Percentiles rank a stretch among this genome's conserved stretches.
Evolutionary conservation across 2,113 vertebrate genomes (phyloP).

Genomic region (Terrapene triunguis): DNA sequence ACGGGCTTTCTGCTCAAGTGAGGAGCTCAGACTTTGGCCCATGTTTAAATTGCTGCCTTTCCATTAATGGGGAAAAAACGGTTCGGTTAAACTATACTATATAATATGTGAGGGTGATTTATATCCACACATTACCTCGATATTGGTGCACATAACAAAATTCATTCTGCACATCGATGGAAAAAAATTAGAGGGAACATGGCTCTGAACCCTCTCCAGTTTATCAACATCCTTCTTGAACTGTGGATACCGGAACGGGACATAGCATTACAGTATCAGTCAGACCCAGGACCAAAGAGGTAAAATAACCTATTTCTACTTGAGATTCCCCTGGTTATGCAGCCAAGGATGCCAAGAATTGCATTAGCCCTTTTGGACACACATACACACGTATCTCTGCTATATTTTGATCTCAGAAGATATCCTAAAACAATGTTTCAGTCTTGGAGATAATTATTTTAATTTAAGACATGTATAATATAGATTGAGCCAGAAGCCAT

Average conservation of each 20-base stretch:
- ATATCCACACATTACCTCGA: too few species aligned
- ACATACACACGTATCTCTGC: rapidly evolving
- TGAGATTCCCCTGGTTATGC: background rate
- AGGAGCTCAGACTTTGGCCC: background rate
- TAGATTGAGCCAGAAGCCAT: background rate
- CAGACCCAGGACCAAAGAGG: background rate
- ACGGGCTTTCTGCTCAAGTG: too few species aligned
- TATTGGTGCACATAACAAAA: too few species aligned
- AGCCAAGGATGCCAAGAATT: background rate
- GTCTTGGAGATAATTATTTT: background rate
- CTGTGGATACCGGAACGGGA: background rate
- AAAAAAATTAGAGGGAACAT: too few species aligned
- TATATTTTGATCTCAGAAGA: background rate
- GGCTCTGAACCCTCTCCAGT: background rate
- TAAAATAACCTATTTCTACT: background rate
- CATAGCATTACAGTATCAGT: background rate
- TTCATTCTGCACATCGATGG: too few species aligned
- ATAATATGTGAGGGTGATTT: too few species aligned
- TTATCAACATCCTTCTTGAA: background rate
- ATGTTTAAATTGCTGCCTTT: background rate
- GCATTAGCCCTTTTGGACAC: background rate
- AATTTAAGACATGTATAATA: background rate
- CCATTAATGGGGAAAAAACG: background rate
- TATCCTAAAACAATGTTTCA: background rate
- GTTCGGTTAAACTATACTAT: background rate